Evolutionary conservation across 2,797 vertebrate species (phyloP).

Genomic region (Babyrousa celebensis): DNA sequence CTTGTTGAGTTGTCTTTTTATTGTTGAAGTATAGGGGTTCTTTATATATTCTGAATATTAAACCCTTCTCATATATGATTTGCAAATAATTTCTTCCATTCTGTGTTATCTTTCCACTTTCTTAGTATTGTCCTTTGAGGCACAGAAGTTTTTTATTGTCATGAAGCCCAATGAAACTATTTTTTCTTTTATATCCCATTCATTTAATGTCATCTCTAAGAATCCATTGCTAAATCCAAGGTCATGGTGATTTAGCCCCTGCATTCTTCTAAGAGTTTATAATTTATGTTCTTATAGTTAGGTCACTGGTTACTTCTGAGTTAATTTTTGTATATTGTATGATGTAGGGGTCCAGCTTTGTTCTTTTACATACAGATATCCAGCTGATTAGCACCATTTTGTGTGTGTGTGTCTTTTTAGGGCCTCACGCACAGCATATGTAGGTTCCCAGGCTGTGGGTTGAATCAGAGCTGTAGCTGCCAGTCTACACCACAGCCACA

Average conservation of each 20-base stretch:
- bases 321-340: not conserved
- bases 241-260: not conserved
- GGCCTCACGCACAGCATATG: too few species aligned
- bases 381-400: not conserved
- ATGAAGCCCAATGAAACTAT: not conserved
- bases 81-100: not conserved
- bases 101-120: not conserved
- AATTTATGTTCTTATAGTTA: not conserved
- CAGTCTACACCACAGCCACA: too few species aligned
- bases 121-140: not conserved
- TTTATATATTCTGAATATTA: not conserved
- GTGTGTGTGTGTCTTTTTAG: too few species aligned
- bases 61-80: not conserved
- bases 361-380: not conserved
- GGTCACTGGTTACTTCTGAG: not conserved
- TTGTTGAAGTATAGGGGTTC: not conserved
- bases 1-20: not conserved
- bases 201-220: not conserved
- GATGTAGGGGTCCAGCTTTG: not conserved
- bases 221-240: slow-evolving; percentile 54
- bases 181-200: not conserved
- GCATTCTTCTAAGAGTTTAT: not conserved
- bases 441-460: too few species aligned
- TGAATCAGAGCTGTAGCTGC: too few species aligned
- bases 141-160: not conserved